Base-by-base conservation (phyloP, 2,797 vertebrate genomes). In the Remorina albescens region DNA sequence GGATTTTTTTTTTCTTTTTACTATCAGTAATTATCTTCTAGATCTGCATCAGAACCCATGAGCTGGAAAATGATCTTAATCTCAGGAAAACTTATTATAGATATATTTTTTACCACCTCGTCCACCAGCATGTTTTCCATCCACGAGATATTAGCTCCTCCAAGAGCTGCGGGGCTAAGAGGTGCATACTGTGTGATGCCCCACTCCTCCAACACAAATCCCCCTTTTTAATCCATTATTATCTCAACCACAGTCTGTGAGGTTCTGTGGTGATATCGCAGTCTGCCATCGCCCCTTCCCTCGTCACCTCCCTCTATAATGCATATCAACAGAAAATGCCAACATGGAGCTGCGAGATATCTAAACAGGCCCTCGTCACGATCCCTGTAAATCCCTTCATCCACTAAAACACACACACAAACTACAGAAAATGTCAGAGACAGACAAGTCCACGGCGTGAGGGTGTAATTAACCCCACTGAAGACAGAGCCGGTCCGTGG, bases 361-460 rank as follows among this genome's bases (percentile, higher is more conserved):
- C 85, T 75, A 80, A 83, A 67, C 82, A 81, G 84, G 81, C 78
- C 86, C 90, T 84, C 71, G 2, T 58, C 18, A 59, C 83, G 80
- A 86, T 83, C 76, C 58, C 60, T 65, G 72, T 71, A 73, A 84
- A 82, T 82, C 74, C 80, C 67, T 74, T 82, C 74, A 81, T 82
- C 72, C 78, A 63, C 54, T 75, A 75, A 82, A 87, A 84, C 73
- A 74, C 77, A 79, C 55, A 64, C 42, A 70, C 47, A 69, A 11
- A 15, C 37, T 16, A 58, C 41, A 42, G 28, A 73, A 72, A 57
- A 73, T 37, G 32, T 61, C 34, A 0, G 74, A 85, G 77, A 85
- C 19, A 68, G 41, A 64, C 50, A 62, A 65, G 83, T 68, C 67
- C 50, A 37, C 21, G 44, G 53, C 18, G 19, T 25, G 50, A 50